These are phyloP conservation scores for Lepidostoma basale DNA, from an alignment of 1,140 invertebrate species.

Conservation along the genomic window DNA sequence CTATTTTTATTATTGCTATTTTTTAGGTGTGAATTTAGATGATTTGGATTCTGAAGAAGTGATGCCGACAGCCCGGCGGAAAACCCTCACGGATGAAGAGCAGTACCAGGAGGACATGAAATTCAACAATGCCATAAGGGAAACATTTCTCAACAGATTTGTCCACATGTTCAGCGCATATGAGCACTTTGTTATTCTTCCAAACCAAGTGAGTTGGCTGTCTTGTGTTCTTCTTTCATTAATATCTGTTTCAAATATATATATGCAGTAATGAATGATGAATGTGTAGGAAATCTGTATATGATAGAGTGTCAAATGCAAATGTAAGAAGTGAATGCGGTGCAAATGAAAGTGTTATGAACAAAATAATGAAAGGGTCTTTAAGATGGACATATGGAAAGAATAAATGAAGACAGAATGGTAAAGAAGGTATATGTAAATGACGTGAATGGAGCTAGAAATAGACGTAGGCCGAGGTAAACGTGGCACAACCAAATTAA, in stretches of 20 bases:
- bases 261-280: neutral
- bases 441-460: too few relatives aligned
- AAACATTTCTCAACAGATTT: conserved; percentile 96
- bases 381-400: too few relatives aligned
- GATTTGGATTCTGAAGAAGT: conserved; percentile 65
- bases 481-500: too few relatives aligned
- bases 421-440: too few relatives aligned
- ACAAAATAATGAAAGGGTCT: too few relatives aligned
- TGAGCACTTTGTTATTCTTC: conserved; percentile 95
- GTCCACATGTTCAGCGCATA: conserved; percentile 95
- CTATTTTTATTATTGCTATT: too few relatives aligned
- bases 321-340: too few relatives aligned
- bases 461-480: too few relatives aligned
- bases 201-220: conserved; percentile 71
- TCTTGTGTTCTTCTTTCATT: neutral
- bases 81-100: conserved; percentile 68
- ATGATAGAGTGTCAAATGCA: too few relatives aligned
- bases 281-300: too few relatives aligned
- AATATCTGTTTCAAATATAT: neutral
- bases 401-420: too few relatives aligned
- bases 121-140: conserved; percentile 90
- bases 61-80: conserved; percentile 59
- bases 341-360: too few relatives aligned
- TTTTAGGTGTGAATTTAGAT: conserved; percentile 65
- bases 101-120: conserved; percentile 84